These are phyloP conservation scores for Streblospio benedicti DNA, from an alignment of 1,140 invertebrate genomes.

Conservation along the genomic window DNA sequence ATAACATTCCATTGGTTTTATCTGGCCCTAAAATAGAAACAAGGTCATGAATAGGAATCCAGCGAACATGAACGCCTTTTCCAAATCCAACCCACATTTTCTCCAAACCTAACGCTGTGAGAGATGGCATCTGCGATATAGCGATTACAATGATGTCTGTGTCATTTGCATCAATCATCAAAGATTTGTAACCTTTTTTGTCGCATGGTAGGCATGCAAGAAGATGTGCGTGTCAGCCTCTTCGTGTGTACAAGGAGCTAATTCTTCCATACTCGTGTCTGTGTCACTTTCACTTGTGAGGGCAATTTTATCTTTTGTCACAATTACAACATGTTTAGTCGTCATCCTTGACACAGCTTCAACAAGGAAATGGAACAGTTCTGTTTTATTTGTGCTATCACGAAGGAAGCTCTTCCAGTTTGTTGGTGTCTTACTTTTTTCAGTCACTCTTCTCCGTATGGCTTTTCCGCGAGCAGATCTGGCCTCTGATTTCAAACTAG, in stretches of 20 bases:
- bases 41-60: slow-evolving; percentile 18
- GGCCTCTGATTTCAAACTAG: slow-evolving; percentile 20
- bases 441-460: slow-evolving; percentile 21
- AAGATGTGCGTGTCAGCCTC: no score
- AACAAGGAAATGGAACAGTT: slow-evolving; percentile 25
- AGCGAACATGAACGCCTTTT: slow-evolving; percentile 11
- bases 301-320: slow-evolving; percentile 16
- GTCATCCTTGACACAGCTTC: slow-evolving; percentile 13
- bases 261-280: no score
- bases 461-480: slow-evolving; percentile 19
- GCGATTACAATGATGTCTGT: slow-evolving; percentile 24
- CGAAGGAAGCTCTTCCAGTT: slow-evolving; percentile 23
- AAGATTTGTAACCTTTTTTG: slow-evolving; percentile 6
- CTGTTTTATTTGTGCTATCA: slow-evolving; percentile 22
- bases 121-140: slow-evolving; percentile 13
- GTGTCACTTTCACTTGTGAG: slow-evolving; percentile 16
- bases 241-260: no score
- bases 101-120: slow-evolving; percentile 14
- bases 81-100: slow-evolving; percentile 21
- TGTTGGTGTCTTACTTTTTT: slow-evolving; percentile 14
- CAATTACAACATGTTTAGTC: slow-evolving; percentile 9
- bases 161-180: slow-evolving; percentile 21
- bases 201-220: slow-evolving; percentile 24
- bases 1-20: slow-evolving; percentile 15
- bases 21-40: slow-evolving; percentile 10